Conservation (phyloP, 2,113 vertebrate species). For the Lophochroa leadbeateri region DNA sequence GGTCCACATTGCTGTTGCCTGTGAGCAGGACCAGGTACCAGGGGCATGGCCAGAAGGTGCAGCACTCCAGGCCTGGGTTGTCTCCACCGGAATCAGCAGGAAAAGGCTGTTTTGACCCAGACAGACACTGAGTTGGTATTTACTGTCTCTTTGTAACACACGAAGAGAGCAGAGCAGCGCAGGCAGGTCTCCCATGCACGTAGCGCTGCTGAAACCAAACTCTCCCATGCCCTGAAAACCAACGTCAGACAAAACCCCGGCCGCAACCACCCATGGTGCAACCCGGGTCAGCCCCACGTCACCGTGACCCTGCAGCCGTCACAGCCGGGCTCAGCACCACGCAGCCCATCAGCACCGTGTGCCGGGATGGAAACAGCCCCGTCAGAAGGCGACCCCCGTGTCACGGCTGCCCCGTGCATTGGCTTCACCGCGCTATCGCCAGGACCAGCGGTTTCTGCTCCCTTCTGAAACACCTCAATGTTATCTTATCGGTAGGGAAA, state of each 20-base stretch:
- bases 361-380: not conserved
- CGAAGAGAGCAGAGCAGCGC: not conserved
- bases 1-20: not conserved
- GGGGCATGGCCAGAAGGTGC: not conserved
- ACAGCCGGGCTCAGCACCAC: not conserved
- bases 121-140: conserved; percentile 32
- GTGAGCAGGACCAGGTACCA: fast-evolving
- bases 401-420: not conserved
- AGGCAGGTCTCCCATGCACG: not conserved
- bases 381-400: not conserved
- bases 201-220: not conserved
- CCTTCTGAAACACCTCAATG: conserved; percentile 20
- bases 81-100: conserved; percentile 41
- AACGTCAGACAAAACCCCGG: not conserved
- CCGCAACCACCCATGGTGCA: not conserved
- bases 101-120: conserved; percentile 38
- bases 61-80: not conserved
- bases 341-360: not conserved
- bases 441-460: conserved; percentile 30
- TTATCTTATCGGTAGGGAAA: conserved; percentile 59
- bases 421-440: not conserved
- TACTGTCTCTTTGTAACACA: not conserved
- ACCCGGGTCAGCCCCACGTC: not conserved
- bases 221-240: not conserved
- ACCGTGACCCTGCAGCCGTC: fast-evolving